A percentile compares a stretch with the other conserved stretches of the same genome.
These are phyloP conservation scores for Eremophila alpestris DNA, from an alignment of 2,797 vertebrate genomes.

Conservation along the genomic window DNA sequence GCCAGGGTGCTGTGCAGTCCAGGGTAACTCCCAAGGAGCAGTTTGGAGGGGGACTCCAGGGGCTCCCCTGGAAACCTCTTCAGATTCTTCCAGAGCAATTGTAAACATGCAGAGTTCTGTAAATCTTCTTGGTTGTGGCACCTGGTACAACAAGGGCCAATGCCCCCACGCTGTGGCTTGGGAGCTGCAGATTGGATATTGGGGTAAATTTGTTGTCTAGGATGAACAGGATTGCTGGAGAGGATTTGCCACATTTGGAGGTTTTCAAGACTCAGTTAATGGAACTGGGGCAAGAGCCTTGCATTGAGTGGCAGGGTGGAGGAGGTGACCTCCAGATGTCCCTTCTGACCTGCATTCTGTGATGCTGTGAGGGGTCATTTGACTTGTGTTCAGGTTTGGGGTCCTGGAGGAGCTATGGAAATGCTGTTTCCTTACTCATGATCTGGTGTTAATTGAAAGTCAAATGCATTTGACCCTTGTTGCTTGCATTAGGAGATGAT, in stretches of 20 bases:
- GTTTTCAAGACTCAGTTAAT: neutral
- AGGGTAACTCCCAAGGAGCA: neutral
- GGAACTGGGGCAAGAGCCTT: neutral
- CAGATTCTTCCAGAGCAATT: neutral
- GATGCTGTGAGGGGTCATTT: neutral
- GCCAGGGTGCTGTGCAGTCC: neutral
- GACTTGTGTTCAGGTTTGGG: neutral
- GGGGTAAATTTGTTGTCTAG: neutral
- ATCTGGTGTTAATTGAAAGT: neutral
- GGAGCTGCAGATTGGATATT: neutral
- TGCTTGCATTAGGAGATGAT: neutral
- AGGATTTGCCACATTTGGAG: neutral
- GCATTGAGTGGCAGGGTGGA: neutral
- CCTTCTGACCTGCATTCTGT: neutral
- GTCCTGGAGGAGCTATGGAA: neutral
- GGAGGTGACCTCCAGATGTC: neutral
- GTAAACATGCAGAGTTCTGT: neutral
- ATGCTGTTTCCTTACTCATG: neutral
- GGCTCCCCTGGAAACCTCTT: neutral
- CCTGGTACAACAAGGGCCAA: neutral
- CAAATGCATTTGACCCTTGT: neutral
- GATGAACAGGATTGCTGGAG: neutral
- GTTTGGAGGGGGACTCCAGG: neutral
- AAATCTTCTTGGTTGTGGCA: neutral
- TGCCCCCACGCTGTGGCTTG: neutral